These are phyloP conservation scores for Drosophila mettleri DNA, from an alignment of 2,888 invertebrate genomes.

Conservation along the genomic window DNA sequence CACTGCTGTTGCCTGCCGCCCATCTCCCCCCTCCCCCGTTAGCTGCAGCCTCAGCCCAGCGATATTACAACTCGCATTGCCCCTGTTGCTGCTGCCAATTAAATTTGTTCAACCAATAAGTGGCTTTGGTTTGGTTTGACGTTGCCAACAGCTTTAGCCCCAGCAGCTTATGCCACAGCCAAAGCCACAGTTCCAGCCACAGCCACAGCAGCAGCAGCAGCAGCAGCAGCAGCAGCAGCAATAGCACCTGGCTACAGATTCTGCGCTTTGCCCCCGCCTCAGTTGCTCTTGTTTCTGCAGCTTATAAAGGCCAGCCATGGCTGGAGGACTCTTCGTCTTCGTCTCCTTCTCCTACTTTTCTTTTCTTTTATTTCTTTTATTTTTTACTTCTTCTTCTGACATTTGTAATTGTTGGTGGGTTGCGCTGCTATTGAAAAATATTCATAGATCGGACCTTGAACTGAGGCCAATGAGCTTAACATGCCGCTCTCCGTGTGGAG, in stretches of 20 bases:
- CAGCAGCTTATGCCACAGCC: constrained; percentile 35
- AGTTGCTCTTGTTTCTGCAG: constrained; percentile 7
- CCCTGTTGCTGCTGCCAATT: constrained; percentile 64
- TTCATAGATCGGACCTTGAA: constrained; percentile 35
- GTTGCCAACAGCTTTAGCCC: constrained; percentile 52
- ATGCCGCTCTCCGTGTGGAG: neutral
- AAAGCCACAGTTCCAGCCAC: constrained; percentile 10
- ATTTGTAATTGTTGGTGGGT: constrained; percentile 18
- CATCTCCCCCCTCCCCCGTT: too few species aligned
- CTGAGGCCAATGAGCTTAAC: constrained; percentile 30
- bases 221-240: constrained; percentile 4
- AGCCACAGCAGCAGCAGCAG: constrained; percentile 3
- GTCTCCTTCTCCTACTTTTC: neutral
- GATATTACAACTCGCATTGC: neutral
- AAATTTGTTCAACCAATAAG: constrained; percentile 72
- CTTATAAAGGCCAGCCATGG: constrained; percentile 28
- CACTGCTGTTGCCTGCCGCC: constrained; percentile 31
- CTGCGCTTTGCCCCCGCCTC: neutral
- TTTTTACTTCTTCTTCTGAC: constrained; percentile 18
- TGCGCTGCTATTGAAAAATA: constrained; percentile 41
- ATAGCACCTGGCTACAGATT: constrained; percentile 30
- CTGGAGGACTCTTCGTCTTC: constrained; percentile 18
- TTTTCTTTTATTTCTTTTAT: neutral
- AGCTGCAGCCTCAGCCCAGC: too few species aligned
- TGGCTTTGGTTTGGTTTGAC: constrained; percentile 65